These are phyloP conservation scores for Agrochola circellaris DNA, from an alignment of 2,888 invertebrate genomes.

Conservation along the genomic window DNA sequence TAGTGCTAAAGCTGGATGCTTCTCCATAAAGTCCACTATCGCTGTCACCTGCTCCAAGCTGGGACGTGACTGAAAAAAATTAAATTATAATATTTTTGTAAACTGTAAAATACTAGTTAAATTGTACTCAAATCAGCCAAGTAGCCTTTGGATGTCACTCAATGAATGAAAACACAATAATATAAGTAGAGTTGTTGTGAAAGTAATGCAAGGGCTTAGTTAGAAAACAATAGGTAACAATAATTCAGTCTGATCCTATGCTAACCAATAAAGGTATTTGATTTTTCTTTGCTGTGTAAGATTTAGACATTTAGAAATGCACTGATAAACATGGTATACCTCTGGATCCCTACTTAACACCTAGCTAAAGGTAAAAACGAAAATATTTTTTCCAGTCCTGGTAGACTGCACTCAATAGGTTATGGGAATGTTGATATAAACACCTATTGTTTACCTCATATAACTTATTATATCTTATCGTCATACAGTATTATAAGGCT, in stretches of 20 bases:
- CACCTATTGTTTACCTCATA: neutral
- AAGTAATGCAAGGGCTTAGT: no score
- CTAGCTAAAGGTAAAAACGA: neutral
- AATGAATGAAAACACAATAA: neutral
- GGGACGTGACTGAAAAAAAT: constrained; percentile 82
- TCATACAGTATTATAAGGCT: neutral
- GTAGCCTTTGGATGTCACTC: neutral
- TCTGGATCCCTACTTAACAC: neutral
- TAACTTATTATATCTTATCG: neutral
- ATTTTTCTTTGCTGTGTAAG: neutral
- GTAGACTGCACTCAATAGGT: neutral
- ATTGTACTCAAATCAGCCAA: neutral
- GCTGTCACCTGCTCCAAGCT: constrained; percentile 86
- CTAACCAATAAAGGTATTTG: neutral
- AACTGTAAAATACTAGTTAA: no score
- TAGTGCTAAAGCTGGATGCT: constrained; percentile 81
- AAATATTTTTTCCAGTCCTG: neutral
- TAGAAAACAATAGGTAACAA: neutral
- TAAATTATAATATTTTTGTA: neutral
- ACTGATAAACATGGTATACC: neutral
- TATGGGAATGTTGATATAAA: neutral
- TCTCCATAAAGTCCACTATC: constrained; percentile 87
- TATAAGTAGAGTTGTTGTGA: neutral
- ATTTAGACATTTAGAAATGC: neutral
- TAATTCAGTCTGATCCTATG: neutral